Conservation (phyloP, 2,797 vertebrate genomes). For the Pseudotriccus pelzelni region DNA sequence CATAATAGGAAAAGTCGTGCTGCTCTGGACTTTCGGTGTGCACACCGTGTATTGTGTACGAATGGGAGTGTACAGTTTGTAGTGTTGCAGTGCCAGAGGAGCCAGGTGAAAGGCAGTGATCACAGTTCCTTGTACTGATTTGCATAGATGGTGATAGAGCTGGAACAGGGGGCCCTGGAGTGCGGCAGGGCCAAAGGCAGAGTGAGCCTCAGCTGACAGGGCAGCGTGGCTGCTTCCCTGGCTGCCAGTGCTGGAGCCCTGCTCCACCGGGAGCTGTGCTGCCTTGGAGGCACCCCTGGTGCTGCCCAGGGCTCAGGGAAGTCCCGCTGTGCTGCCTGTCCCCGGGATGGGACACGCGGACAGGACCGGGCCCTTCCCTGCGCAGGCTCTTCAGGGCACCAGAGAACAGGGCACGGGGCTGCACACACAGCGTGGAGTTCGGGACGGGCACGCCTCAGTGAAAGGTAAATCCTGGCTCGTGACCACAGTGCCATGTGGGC, state of each 20-base stretch:
- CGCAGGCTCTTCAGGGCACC: not conserved
- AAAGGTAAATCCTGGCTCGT: not conserved
- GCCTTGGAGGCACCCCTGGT: not conserved
- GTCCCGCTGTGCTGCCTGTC: not conserved
- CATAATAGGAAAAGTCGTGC: not conserved
- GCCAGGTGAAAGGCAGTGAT: not conserved
- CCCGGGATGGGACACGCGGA: not conserved
- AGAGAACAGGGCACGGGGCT: not conserved
- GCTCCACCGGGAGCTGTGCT: not conserved
- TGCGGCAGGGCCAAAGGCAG: not conserved
- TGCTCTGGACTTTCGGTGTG: not conserved
- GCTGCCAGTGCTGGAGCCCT: not conserved
- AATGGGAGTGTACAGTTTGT: not conserved
- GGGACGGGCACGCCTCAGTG: not conserved
- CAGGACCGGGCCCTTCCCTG: not conserved
- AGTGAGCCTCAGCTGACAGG: not conserved
- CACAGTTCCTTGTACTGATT: not conserved
- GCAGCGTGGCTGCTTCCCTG: not conserved
- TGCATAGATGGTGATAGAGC: not conserved
- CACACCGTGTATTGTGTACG: rapidly evolving
- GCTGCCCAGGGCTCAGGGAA: not conserved
- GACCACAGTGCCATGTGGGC: not conserved
- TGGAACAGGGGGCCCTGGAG: not conserved
- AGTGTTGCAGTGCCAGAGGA: not conserved
- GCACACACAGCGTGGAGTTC: rapidly evolving